Base-by-base conservation (phyloP, 2,797 vertebrate genomes). In the Gymnothorax reevesii region DNA sequence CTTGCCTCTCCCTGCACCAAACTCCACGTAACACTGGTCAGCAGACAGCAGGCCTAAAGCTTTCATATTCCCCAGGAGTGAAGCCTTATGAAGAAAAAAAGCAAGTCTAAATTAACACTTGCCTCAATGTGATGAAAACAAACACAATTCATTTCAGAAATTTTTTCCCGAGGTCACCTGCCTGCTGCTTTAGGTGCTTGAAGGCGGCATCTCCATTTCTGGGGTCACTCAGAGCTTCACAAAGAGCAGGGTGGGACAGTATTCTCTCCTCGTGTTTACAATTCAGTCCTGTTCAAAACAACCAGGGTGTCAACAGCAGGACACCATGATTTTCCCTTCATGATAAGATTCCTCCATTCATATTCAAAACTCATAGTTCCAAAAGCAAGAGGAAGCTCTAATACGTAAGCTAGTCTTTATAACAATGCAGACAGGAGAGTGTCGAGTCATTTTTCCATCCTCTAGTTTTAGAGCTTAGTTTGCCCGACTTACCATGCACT, bases 161-260 rank as follows among this genome's bases (percentile, higher is more conserved):
- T 55, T 17, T 52, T 27, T 83, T 49, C 57, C 33, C 62, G 64
- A n/a, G 4, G 27, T 75, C 20, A 57, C 86, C 59, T 93, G 99
- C 98, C 98, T 99, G 98, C 88, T 99, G 98, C 88, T 97, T 98
- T 87, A 99, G 94, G 92, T 99, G 98, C 92, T 99, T 99, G 91
- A 95, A 93, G 86, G 98, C 98, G 7, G 95, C 96, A 82, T 97
- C 97, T 87, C 98, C 98, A 22, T 99, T 99, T 90, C 96, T 97
- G 15, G 98, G 97, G 88, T 99, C 96, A 86, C 91, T 91, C 73
- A 99, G 94, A 80, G 97, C 96, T 75, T 97, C 94, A 20, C 95
- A 84, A 83, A 99, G 93, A 86, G 94, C 95, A 0, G 92, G 92
- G 87, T 99, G 98, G 87, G 95, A 97, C 87, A 97, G 89, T 88